A percentile compares a stretch with the other conserved stretches of the same genome.
Conservation (phyloP, 2,113 vertebrate genomes). For the Struthidea cinerea region DNA sequence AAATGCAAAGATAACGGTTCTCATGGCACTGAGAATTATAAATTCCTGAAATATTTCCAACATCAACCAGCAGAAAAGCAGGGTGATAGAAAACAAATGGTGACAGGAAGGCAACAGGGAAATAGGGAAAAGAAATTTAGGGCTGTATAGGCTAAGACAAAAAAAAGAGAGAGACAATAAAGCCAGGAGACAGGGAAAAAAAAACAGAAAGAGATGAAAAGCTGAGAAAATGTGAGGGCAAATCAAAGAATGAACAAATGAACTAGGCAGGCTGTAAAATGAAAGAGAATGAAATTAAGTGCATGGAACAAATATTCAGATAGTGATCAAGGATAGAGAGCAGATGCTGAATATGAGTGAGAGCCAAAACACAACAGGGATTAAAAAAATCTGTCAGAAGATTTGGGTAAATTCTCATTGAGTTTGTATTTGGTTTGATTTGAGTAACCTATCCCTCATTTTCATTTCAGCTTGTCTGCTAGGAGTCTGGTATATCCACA, state of each 20-base stretch:
- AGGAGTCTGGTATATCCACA: background rate
- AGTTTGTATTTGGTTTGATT: background rate
- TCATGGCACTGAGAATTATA: constrained; percentile 75
- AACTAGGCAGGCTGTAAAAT: constrained; percentile 35
- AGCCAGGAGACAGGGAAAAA: background rate
- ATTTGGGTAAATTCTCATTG: background rate
- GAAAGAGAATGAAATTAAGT: constrained; percentile 54
- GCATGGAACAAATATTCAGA: constrained; percentile 33
- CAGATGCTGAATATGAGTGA: background rate
- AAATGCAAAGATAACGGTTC: constrained; percentile 70
- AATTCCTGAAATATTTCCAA: constrained; percentile 79
- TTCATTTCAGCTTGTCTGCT: background rate
- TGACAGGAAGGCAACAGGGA: constrained; percentile 66
- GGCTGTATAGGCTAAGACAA: background rate
- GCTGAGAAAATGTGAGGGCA: constrained; percentile 2
- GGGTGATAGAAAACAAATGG: constrained; percentile 75
- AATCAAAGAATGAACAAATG: constrained; percentile 28
- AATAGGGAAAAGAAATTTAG: constrained; percentile 22
- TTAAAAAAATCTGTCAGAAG: constrained; percentile 47
- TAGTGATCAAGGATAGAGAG: constrained; percentile 55
- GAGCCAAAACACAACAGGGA: constrained; percentile 33
- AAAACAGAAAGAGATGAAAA: background rate
- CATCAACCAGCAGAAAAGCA: constrained; percentile 68
- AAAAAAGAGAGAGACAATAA: background rate
- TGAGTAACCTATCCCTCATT: background rate